Base-by-base conservation (phyloP, 2,797 vertebrate species). In the Lacerta agilis region DNA sequence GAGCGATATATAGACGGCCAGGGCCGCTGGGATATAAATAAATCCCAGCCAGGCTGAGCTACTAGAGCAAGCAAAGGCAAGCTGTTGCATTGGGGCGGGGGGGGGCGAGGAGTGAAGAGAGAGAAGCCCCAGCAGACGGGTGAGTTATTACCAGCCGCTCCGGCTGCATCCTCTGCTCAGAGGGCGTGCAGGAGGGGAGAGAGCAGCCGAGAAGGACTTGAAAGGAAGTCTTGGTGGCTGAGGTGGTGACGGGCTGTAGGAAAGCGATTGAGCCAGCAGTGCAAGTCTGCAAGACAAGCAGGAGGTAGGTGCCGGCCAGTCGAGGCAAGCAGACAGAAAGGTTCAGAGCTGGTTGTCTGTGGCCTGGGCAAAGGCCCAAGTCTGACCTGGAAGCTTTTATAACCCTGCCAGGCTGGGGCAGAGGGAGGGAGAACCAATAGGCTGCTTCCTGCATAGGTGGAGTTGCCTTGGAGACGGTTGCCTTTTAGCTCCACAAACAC, bases 41-140 rank as follows among this genome's bases (percentile, higher is more conserved):
- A 72, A 18, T 72, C 61, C 17, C n/a, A 29, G 71, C 69, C 55
- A 18, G 20, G 29, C 73, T 66, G 84, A 5, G 27, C 36, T 67
- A 36, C 77, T 69, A 79, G 49, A 87, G 55, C 69, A 69, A 38
- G 41, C 64, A 27, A 6, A 33, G 79, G 27, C 38, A 2, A 5
- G 61, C 8, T 27, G 49, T 55, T 55, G 49, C 49, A 33, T 18
- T 17, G 27, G 20, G 2, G 0, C 0, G n/a, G 79, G 8, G 41
- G 38, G 2, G 49, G 0, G 4, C 64, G 0, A 3, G 18, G 3
- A 8, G 17, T 7, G 61, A 7, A 41, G 25, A 58, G 25, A 58
- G 29, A 58, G 29, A 55, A 80, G 36, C 55, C 76, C 76, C 41
- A 49, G 13, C 1, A 38, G 82, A n/a, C 13, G 25, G 10, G 5